A percentile compares a stretch with the other conserved stretches of the same genome.
These are phyloP conservation scores for Plutella xylostella DNA, from an alignment of 2,888 invertebrate genomes.

Conservation along the genomic window DNA sequence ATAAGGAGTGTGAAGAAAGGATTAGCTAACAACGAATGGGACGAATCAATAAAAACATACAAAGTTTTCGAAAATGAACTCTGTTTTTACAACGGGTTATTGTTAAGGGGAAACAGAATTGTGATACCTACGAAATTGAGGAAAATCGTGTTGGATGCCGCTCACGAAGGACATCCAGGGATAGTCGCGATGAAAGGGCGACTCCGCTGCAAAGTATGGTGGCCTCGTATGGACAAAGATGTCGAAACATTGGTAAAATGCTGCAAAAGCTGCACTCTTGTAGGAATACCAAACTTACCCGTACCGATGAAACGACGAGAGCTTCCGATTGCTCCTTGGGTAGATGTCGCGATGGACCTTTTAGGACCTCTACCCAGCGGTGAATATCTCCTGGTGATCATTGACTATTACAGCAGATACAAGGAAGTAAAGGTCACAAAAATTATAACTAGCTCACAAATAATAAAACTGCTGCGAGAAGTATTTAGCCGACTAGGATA, in stretches of 20 bases:
- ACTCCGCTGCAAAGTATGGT: constrained; percentile 18
- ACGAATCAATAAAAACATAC: constrained; percentile 1
- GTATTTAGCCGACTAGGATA: constrained; percentile 5
- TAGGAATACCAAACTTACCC: constrained; percentile 14
- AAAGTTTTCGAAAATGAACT: constrained; percentile 1
- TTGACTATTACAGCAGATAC: constrained; percentile 5
- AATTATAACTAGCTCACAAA: constrained; percentile 5
- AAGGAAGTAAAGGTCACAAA: constrained; percentile 3
- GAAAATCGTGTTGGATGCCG: constrained; percentile 12
- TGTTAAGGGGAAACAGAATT: constrained; percentile 2
- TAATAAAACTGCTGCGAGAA: constrained; percentile 4
- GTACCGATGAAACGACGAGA: constrained; percentile 3
- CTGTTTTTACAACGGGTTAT: not conserved
- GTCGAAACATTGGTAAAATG: constrained; percentile 14
- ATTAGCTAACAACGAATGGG: not conserved
- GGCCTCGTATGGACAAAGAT: constrained; percentile 19
- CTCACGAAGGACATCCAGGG: constrained; percentile 23
- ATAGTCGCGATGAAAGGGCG: constrained; percentile 1
- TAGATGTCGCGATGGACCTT: constrained; percentile 8
- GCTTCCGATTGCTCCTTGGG: constrained; percentile 3
- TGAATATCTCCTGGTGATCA: constrained; percentile 9
- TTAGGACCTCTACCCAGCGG: constrained; percentile 7
- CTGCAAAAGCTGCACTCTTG: constrained; percentile 20
- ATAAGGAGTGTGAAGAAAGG: constrained; percentile 2
- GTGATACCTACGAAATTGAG: constrained; percentile 2